Conservation (phyloP, 1,140 invertebrate species). For the Meteorus sp. region DNA sequence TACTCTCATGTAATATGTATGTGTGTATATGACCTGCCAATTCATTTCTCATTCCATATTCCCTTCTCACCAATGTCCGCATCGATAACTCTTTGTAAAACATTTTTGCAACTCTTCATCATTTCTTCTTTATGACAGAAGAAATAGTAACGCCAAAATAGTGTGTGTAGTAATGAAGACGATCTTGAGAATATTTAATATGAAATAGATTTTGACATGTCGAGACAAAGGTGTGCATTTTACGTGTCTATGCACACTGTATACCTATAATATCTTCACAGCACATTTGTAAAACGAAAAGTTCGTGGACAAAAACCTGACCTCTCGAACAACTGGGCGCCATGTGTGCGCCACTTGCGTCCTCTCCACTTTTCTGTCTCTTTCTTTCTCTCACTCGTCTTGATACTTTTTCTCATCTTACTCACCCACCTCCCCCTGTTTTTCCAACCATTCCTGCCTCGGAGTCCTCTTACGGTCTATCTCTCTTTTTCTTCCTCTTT, state of each 20-base stretch:
- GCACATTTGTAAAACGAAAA: constrained; percentile 49
- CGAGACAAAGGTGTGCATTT: background rate
- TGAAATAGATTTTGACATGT: no score
- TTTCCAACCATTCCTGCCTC: constrained; percentile 31
- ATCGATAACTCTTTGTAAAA: no score
- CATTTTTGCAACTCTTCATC: no score
- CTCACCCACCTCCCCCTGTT: constrained; percentile 26
- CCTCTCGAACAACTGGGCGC: constrained; percentile 58
- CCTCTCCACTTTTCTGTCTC: constrained; percentile 30
- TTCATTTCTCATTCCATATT: constrained; percentile 13
- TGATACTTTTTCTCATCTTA: background rate
- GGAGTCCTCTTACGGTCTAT: constrained; percentile 15
- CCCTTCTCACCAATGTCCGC: background rate
- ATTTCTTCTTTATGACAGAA: no score
- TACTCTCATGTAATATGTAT: background rate
- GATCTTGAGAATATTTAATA: no score
- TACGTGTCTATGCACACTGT: background rate
- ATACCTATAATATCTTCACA: background rate
- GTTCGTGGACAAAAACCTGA: constrained; percentile 56
- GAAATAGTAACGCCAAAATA: no score
- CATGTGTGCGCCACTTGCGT: constrained; percentile 59
- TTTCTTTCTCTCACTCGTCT: constrained; percentile 29
- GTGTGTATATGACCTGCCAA: constrained; percentile 12
- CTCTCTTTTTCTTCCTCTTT: constrained; percentile 34
- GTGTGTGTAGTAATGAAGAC: no score